Conservation (phyloP, 2,113 vertebrate genomes). For the Sebastes fasciatus region DNA sequence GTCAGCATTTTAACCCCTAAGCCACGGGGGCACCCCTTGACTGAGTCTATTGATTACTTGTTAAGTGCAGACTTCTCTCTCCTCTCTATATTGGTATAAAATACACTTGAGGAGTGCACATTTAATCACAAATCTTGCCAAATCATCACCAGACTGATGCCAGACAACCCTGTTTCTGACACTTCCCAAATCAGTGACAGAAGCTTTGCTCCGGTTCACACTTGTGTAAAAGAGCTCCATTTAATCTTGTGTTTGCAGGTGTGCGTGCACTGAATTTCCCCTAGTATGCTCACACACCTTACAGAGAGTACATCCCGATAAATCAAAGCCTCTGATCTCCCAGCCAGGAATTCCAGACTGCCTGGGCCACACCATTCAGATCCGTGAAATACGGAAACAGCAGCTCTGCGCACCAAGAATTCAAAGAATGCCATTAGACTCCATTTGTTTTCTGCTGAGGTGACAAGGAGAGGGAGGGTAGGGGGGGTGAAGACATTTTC, state of each 20-base stretch:
- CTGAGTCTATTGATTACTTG: not conserved
- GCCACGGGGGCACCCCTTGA: not conserved
- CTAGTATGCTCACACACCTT: constrained; percentile 39
- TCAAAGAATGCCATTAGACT: constrained; percentile 85
- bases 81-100: not conserved
- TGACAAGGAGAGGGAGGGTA: constrained; percentile 63
- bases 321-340: constrained; percentile 81
- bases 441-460: constrained; percentile 76
- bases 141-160: not conserved
- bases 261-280: constrained; percentile 36
- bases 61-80: not conserved
- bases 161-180: constrained; percentile 21
- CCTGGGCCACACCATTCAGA: constrained; percentile 74
- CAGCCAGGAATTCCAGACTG: constrained; percentile 78
- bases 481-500: constrained; percentile 74
- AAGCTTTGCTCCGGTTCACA: constrained; percentile 18
- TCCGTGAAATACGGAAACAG: constrained; percentile 77
- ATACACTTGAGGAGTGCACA: not conserved
- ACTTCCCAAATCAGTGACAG: constrained; percentile 26
- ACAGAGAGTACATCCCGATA: constrained; percentile 78
- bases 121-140: constrained; percentile 2
- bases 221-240: constrained; percentile 14
- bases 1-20: not conserved
- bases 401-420: constrained; percentile 82
- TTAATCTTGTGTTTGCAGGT: constrained; percentile 30